Percentiles rank a stretch among this genome's conserved stretches.
Conservation (phyloP, 2,888 invertebrate genomes). For the Hypolimnas misippus region DNA sequence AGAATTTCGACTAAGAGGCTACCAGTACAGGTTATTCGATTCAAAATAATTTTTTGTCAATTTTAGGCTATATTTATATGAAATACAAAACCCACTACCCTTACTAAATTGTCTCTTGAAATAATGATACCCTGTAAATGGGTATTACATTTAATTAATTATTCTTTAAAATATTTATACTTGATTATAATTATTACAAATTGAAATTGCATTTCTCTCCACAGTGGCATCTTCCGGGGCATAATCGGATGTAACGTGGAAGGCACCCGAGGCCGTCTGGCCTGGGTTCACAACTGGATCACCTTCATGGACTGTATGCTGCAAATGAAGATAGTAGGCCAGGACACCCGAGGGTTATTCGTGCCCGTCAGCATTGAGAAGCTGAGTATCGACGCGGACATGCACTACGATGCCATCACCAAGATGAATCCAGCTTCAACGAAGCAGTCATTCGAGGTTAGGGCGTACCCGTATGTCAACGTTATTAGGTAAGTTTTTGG, state of each 20-base stretch:
- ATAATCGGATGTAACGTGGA: slow-evolving; percentile 80
- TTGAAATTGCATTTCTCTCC: too few species aligned
- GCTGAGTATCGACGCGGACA: slow-evolving; percentile 87
- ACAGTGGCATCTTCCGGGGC: slow-evolving; percentile 84
- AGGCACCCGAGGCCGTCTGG: slow-evolving; percentile 78
- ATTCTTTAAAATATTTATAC: too few species aligned
- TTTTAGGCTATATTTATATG: too few species aligned
- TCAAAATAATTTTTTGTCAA: too few species aligned
- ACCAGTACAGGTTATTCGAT: too few species aligned
- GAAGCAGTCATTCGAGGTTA: slow-evolving; percentile 73
- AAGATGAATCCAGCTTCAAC: slow-evolving; percentile 74
- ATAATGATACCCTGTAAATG: too few species aligned
- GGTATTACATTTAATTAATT: too few species aligned
- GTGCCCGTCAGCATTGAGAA: slow-evolving; percentile 90
- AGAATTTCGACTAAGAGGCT: too few species aligned
- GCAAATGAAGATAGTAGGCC: slow-evolving; percentile 90
- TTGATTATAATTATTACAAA: too few species aligned
- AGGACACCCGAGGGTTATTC: slow-evolving; percentile 87
- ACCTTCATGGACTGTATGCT: slow-evolving; percentile 95
- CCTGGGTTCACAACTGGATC: slow-evolving; percentile 94
- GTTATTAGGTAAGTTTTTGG: slow-evolving; percentile 69
- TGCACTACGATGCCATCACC: slow-evolving; percentile 82
- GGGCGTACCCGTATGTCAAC: slow-evolving; percentile 76
- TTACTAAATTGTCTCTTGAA: too few species aligned
- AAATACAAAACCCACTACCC: too few species aligned